A percentile compares a stretch with the other conserved stretches of the same genome.
Evolutionary conservation across 2,113 vertebrate genomes (phyloP).

Genomic region (Brienomyrus longianalis): DNA sequence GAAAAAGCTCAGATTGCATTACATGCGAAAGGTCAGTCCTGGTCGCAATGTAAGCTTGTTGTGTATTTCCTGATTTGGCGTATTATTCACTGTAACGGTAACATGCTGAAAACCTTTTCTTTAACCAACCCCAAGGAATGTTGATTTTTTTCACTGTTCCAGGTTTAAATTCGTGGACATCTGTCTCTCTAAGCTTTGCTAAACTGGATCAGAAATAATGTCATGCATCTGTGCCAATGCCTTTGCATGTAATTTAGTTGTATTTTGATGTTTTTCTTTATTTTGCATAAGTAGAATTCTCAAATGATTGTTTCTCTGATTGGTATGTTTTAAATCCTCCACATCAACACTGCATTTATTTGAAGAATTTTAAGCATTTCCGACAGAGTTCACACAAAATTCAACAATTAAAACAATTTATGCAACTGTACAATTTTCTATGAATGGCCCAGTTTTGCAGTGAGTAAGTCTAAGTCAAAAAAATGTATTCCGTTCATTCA

Average conservation of each 20-base stretch:
- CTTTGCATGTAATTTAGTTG: background rate
- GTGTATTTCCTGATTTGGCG: background rate
- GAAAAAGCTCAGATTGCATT: background rate
- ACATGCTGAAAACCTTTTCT: background rate
- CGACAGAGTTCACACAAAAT: background rate
- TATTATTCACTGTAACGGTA: background rate
- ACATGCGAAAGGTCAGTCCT: background rate
- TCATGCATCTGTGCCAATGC: background rate
- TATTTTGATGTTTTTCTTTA: background rate
- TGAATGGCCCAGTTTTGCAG: background rate
- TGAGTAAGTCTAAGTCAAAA: background rate
- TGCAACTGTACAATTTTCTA: background rate
- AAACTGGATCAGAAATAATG: background rate
- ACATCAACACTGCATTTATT: background rate
- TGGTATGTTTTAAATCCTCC: background rate
- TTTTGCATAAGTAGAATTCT: background rate
- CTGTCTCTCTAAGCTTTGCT: background rate
- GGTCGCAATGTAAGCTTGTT: background rate
- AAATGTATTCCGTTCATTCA: background rate
- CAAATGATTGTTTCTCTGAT: background rate
- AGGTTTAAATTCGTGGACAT: background rate
- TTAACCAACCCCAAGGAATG: background rate
- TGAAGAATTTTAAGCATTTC: background rate
- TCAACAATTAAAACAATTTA: background rate
- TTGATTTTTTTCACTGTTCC: background rate